phyloP scores from a whole-genome alignment of 2,888 invertebrate genomes.

The Ichneumoninae sp. region DNA sequence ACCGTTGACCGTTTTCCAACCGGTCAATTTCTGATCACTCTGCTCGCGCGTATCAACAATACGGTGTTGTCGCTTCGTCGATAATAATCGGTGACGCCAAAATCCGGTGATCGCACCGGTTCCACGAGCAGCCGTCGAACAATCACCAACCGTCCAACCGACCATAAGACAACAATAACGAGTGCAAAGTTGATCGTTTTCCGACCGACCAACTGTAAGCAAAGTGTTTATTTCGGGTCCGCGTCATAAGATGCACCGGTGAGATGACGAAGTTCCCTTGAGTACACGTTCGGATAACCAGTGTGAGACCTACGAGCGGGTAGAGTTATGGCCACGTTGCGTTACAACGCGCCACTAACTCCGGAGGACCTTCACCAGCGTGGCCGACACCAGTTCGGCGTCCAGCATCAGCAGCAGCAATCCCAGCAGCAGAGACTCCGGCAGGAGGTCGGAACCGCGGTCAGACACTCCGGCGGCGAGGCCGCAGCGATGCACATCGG shows the following conservation, averaged over 20 bases:
- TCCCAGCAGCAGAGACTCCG: constrained; percentile 39
- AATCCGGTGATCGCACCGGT: neutral
- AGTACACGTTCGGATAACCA: constrained; percentile 22
- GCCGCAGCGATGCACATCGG: constrained; percentile 35
- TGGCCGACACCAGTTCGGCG: constrained; percentile 72
- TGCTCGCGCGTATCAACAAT: constrained; percentile 42
- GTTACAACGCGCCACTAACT: constrained; percentile 79
- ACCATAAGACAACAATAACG: neutral
- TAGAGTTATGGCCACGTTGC: constrained; percentile 78
- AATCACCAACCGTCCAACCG: neutral
- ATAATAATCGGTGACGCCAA: neutral
- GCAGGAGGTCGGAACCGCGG: constrained; percentile 37
- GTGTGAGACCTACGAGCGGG: neutral
- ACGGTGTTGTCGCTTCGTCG: constrained; percentile 8
- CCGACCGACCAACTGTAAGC: neutral
- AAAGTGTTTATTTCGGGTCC: neutral
- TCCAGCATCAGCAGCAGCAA: constrained; percentile 68
- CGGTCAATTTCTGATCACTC: constrained; percentile 45
- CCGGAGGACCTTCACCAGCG: constrained; percentile 77
- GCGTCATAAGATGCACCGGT: neutral
- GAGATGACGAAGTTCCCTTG: constrained; percentile 18
- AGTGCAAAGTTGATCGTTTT: neutral
- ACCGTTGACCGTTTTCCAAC: neutral
- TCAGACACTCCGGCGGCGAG: constrained; percentile 40
- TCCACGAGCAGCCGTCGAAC: constrained; percentile 4